Percentiles rank a stretch among this genome's conserved stretches.
Conservation (phyloP, 2,113 vertebrate species). For the Stigmatopora argus region DNA sequence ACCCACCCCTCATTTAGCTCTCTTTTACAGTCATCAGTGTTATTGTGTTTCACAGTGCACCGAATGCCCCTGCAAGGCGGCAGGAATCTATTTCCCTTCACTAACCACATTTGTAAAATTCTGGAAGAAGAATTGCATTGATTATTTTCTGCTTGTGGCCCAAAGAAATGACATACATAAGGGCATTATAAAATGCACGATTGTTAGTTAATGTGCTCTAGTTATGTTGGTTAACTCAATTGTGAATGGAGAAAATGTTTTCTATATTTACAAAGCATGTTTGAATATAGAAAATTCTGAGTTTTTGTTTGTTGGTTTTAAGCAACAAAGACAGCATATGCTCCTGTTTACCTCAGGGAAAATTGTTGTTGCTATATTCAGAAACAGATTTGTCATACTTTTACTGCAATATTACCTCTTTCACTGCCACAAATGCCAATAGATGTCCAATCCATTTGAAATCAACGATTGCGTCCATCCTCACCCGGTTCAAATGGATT, state of each 20-base stretch:
- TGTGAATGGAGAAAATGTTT: neutral
- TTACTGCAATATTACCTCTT: too few relatives aligned
- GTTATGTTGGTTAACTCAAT: neutral
- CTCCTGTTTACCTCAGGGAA: too few relatives aligned
- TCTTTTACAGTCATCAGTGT: constrained; percentile 5
- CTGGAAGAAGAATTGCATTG: neutral
- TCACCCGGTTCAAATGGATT: too few relatives aligned
- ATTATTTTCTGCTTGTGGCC: neutral
- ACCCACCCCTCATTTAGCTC: neutral
- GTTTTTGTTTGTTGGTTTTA: neutral
- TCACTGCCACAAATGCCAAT: too few relatives aligned
- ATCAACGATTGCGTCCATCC: too few relatives aligned
- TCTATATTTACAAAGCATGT: neutral
- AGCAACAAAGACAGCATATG: too few relatives aligned
- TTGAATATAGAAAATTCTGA: neutral
- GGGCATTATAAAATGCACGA: neutral
- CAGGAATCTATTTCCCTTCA: constrained; percentile 1
- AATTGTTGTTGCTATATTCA: too few relatives aligned
- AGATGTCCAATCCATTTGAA: too few relatives aligned
- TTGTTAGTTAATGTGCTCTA: neutral
- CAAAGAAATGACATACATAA: neutral
- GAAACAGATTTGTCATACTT: too few relatives aligned
- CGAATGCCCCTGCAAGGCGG: neutral
- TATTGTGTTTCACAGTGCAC: neutral
- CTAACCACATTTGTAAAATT: neutral